Conservation (phyloP, 2,888 invertebrate species). For the Synergus umbraculus region DNA sequence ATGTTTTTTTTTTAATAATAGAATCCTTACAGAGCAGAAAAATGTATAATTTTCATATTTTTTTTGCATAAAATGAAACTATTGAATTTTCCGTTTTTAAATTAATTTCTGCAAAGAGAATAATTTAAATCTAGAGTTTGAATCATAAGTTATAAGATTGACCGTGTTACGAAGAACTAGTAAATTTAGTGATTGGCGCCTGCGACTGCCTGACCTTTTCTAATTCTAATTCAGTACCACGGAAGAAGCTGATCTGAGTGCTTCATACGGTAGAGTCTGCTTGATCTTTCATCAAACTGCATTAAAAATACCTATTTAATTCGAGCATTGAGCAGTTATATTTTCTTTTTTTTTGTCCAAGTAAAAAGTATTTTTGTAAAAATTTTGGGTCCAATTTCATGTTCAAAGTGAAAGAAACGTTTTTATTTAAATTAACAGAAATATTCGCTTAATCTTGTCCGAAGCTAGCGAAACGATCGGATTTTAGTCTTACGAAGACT, state of each 20-base stretch:
- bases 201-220: constrained; percentile 73
- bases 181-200: constrained; percentile 51
- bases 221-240: constrained; percentile 69
- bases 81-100: background rate
- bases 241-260: constrained; percentile 64
- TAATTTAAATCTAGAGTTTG: constrained; percentile 2
- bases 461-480: constrained; percentile 80
- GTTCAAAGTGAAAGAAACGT: no score
- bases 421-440: background rate
- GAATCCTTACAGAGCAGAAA: no score
- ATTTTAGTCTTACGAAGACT: constrained; percentile 82
- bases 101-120: constrained; percentile 25
- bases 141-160: constrained; percentile 16
- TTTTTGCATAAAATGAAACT: no score
- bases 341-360: background rate
- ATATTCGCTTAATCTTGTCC: constrained; percentile 46
- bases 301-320: constrained; percentile 30
- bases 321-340: constrained; percentile 9
- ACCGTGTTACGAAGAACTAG: constrained; percentile 47
- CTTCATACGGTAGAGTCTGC: constrained; percentile 56
- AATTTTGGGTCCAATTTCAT: no score
- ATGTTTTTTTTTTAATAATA: background rate
- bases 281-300: constrained; percentile 54
- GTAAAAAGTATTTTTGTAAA: no score
- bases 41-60: no score